Conservation (phyloP, 1,140 invertebrate species). For the Parapsyche elsis region DNA sequence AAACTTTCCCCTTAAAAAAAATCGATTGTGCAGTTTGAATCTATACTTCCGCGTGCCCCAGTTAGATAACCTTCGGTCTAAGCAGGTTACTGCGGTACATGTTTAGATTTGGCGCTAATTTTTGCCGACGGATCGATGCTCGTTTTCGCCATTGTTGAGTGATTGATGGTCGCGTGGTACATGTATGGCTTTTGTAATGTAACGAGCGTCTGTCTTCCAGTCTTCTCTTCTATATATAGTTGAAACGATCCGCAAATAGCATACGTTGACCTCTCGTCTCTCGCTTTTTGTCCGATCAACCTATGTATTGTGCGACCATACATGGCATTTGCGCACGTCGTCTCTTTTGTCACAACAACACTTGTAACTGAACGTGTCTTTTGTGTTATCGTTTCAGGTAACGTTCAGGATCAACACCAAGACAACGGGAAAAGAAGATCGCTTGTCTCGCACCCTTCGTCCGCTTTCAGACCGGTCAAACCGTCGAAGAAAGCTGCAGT, state of each 20-base stretch:
- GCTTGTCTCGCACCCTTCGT: slow-evolving; percentile 16
- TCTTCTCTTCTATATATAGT: slow-evolving; percentile 27
- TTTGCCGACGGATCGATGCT: not conserved
- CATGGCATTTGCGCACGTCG: not conserved
- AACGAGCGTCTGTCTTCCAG: slow-evolving; percentile 15
- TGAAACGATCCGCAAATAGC: slow-evolving; percentile 13
- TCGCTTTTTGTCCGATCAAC: slow-evolving; percentile 6
- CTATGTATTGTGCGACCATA: not conserved
- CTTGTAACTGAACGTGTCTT: not conserved
- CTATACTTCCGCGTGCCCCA: too few species aligned
- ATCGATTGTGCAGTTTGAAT: too few species aligned
- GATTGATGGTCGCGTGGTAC: not conserved
- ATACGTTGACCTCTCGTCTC: slow-evolving; percentile 27
- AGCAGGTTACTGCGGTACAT: too few species aligned
- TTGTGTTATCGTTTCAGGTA: slow-evolving; percentile 21
- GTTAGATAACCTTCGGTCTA: too few species aligned
- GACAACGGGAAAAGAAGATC: slow-evolving; percentile 5
- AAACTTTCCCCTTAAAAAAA: too few species aligned
- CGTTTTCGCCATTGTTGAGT: slow-evolving; percentile 21
- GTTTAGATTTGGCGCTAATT: not conserved
- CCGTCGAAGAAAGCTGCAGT: slow-evolving; percentile 16
- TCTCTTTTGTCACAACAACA: not conserved
- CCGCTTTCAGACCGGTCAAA: slow-evolving; percentile 49
- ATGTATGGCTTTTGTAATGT: slow-evolving; percentile 22
- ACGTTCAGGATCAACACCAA: slow-evolving; percentile 24